Evolutionary conservation across 2,888 invertebrate genomes (phyloP), one percentile per base, ranked within the genome.

Genomic region (Idaea straminata): DNA sequence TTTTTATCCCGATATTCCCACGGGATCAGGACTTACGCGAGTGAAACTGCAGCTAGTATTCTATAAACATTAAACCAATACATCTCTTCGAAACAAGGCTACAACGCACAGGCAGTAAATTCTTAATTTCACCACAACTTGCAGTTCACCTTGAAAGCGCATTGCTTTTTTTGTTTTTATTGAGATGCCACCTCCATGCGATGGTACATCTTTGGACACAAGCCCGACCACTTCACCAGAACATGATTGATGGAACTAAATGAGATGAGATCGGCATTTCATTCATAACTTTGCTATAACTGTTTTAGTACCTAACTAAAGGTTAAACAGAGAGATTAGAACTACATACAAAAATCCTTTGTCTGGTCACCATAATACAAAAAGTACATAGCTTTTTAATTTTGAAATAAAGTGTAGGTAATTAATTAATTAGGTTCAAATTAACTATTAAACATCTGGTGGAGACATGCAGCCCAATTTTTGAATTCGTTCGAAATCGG

Each of bases 71-170:
- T 47, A 47, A 47, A 47, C 47, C 47, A 47, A 47, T 25, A 25
- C 3, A 2, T 25, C 25, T 25, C 47, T 47, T 10, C 10, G 6
- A 10, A 47, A 47, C 47, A 47, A 10, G 47, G 10, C 47, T 47
- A 7, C 47, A 10, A 47, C 47, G 13, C 25, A 10, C 10, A 5
- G 47, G 47, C 10, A 47, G 13, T 47, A 47, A 47, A 47, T 47
- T 47, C 47, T 47, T 47, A 47, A 47, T 47, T 47, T 47, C 47
- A 47, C 47, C 47, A 47, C 47, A 47, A 47, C 47, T 47, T 47
- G 47, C 47, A 6, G 47, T 47, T 47, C 13, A 47, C 47, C 47
- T 47, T 47, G 47, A 47, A 47, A 7, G 13, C 47, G 7, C 47
- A 47, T 7, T 7, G 10, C 13, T 13, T 47, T 47, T n/a, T 47